Conservation (phyloP, 2,113 vertebrate genomes). For the Globicephala melas region DNA sequence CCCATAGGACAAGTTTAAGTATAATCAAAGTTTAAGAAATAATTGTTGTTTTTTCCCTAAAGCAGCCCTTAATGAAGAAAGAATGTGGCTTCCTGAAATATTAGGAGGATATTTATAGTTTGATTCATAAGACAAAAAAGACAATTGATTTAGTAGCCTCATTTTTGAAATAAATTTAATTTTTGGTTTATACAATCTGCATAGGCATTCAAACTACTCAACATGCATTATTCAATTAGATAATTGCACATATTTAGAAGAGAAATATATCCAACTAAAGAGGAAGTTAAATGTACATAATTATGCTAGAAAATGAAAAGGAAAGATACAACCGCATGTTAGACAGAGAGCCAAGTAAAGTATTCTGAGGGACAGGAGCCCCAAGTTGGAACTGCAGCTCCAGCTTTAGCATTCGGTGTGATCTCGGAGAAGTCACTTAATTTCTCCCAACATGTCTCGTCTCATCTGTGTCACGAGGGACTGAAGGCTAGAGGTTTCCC, state of each 20-base stretch:
- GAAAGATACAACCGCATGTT: neutral
- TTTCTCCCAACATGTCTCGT: neutral
- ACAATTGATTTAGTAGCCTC: neutral
- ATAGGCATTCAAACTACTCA: neutral
- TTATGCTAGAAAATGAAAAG: neutral
- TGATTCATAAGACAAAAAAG: neutral
- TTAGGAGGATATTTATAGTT: neutral
- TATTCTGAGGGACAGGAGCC: neutral
- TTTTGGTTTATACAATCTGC: neutral
- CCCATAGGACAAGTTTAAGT: neutral
- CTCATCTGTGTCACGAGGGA: neutral
- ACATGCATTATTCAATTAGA: neutral
- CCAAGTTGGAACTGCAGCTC: fast-evolving
- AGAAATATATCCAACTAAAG: neutral
- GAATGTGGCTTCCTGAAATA: neutral
- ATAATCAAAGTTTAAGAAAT: neutral
- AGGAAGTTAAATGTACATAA: neutral
- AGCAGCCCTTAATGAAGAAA: neutral
- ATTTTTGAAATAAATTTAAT: neutral
- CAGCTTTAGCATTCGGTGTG: fast-evolving
- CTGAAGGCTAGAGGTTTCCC: neutral
- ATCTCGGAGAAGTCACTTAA: too few relatives aligned
- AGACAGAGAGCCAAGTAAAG: neutral
- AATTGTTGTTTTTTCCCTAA: neutral
- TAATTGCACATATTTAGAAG: neutral